phyloP scores from a whole-genome alignment of 2,888 invertebrate genomes.

The Pedicia rivosa region DNA sequence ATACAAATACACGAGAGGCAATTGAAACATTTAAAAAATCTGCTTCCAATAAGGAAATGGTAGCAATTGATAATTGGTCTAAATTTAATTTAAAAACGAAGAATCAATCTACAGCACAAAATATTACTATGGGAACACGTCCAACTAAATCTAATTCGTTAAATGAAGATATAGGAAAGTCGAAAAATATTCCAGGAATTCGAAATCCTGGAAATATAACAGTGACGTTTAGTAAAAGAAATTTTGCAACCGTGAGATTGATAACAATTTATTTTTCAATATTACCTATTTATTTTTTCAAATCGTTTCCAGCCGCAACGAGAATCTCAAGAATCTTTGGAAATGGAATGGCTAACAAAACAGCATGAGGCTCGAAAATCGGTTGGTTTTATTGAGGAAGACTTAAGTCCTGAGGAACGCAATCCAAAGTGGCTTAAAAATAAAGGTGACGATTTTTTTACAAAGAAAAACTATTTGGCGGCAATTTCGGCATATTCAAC shows the following conservation, averaged over 20 bases:
- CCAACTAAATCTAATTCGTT: conserved; percentile 16
- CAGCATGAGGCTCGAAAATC: conserved; percentile 55
- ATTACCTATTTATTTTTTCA: too few species aligned
- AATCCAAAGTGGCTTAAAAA: conserved; percentile 69
- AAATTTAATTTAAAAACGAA: conserved; percentile 10
- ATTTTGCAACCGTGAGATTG: conserved; percentile 75
- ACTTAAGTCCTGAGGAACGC: conserved; percentile 60
- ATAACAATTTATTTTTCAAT: too few species aligned
- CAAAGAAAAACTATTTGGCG: conserved; percentile 55
- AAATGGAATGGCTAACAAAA: conserved; percentile 67
- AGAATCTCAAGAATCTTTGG: conserved; percentile 51
- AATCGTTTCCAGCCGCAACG: too few species aligned
- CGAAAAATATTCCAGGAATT: conserved; percentile 16
- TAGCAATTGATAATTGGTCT: conserved; percentile 32
- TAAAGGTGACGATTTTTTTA: conserved; percentile 66
- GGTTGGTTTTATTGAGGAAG: conserved; percentile 51
- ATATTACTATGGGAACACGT: conserved; percentile 17
- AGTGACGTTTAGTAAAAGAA: conserved; percentile 55
- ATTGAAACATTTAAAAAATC: conserved; percentile 46
- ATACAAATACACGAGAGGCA: conserved; percentile 34
- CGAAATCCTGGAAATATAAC: conserved; percentile 41
- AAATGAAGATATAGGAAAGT: too few species aligned
- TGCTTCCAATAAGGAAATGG: conserved; percentile 27
- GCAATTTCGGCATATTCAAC: conserved; percentile 71
- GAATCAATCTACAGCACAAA: conserved; percentile 13